Percentiles rank a stretch among this genome's conserved stretches.
Conservation (phyloP, 2,797 vertebrate genomes). For the Lutjanus argentimaculatus region DNA sequence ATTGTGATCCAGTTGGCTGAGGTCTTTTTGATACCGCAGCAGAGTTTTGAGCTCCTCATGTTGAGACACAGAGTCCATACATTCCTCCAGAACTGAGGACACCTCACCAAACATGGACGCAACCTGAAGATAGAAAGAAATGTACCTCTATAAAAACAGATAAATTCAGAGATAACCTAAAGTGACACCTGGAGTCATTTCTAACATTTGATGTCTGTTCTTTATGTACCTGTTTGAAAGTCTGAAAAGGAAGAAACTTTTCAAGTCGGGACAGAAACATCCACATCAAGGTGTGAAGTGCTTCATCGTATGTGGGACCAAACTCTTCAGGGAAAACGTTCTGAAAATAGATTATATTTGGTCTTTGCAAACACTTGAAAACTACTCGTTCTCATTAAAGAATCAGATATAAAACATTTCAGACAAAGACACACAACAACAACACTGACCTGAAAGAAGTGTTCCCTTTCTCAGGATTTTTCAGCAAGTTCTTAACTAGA, state of each 20-base stretch:
- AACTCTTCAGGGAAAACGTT: slow-evolving; percentile 82
- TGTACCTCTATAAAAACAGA: neutral
- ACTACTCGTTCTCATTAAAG: neutral
- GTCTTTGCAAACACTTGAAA: neutral
- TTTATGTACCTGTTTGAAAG: slow-evolving; percentile 79
- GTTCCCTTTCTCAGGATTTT: slow-evolving; percentile 48
- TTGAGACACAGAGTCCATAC: slow-evolving; percentile 64
- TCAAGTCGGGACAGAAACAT: slow-evolving; percentile 85
- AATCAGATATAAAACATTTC: neutral
- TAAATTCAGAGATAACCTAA: neutral
- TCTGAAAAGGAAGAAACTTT: slow-evolving; percentile 71
- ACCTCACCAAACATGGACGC: slow-evolving; percentile 53
- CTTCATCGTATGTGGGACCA: slow-evolving; percentile 77
- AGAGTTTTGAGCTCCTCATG: slow-evolving; percentile 61
- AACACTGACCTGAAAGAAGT: slow-evolving; percentile 72
- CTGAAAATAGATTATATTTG: slow-evolving; percentile 57
- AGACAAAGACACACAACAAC: neutral
- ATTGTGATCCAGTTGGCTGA: slow-evolving; percentile 38
- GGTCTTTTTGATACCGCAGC: slow-evolving; percentile 56
- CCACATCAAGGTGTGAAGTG: slow-evolving; percentile 79
- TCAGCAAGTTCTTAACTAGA: slow-evolving; percentile 72
- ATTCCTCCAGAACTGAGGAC: slow-evolving; percentile 62
- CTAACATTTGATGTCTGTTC: neutral
- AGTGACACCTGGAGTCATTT: neutral
- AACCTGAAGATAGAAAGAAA: slow-evolving; percentile 51